These are phyloP conservation scores for Novumbra hubbsi DNA, from an alignment of 2,797 vertebrate genomes.

Conservation along the genomic window DNA sequence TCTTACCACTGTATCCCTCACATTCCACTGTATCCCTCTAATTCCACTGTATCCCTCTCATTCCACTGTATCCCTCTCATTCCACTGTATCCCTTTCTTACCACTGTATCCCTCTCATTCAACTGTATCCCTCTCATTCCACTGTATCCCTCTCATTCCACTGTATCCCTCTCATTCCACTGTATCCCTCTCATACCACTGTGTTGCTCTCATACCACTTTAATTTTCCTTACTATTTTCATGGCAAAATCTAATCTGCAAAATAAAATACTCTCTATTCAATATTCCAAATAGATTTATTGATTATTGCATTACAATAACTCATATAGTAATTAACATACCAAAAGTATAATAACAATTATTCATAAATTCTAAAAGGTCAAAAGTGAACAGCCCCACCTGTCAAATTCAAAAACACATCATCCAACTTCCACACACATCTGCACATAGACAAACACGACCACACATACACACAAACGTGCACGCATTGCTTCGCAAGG, in stretches of 20 bases:
- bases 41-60: too few species aligned
- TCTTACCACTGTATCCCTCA: too few species aligned
- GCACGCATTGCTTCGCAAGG: slow-evolving; percentile 10
- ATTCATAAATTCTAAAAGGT: slow-evolving; percentile 7
- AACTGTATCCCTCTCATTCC: too few species aligned
- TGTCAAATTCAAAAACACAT: not conserved
- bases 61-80: too few species aligned
- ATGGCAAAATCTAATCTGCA: not conserved
- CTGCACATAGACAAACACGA: not conserved
- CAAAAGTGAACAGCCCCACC: slow-evolving; percentile 1
- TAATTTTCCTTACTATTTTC: not conserved
- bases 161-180: not conserved
- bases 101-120: too few species aligned
- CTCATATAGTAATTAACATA: not conserved
- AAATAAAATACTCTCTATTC: slow-evolving; percentile 5
- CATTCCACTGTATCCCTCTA: too few species aligned
- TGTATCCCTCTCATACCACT: not conserved
- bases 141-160: too few species aligned
- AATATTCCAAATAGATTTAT: slow-evolving; percentile 1
- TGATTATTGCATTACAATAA: slow-evolving; percentile 18
- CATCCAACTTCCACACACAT: not conserved
- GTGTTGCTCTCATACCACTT: not conserved
- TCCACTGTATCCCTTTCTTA: too few species aligned
- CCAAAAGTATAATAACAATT: not conserved
- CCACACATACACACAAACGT: not conserved